Evolutionary conservation across 2,888 invertebrate species (phyloP), one percentile per base, ranked within the genome.

Genomic region (Ichneumoninae sp.): DNA sequence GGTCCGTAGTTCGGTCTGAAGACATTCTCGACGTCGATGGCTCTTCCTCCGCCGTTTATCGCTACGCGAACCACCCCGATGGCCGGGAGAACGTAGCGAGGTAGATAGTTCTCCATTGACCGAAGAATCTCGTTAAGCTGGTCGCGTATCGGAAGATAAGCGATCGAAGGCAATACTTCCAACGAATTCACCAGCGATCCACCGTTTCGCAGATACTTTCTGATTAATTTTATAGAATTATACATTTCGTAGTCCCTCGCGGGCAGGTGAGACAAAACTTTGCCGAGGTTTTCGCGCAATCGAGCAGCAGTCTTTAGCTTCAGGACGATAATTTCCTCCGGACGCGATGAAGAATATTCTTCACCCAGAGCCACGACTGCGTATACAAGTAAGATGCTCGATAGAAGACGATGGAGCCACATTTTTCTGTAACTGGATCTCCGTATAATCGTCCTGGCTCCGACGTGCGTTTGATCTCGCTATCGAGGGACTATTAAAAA

Each of bases 201-300:
- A 7, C 83, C 83, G 19, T 84, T 68, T 60, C 44, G 78, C 22
- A 84, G 65, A 26, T 84, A 84, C 33, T 84, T 68, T 7, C 60
- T 60, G 5, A 84, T 26, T 16, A 57, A 57, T 19, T 84, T 85
- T 50, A 85, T n/a, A 6, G 84, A 84, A 8, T 79, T 40, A 0
- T 50, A 19, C 30, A 84, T 44, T 47, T 84, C 84, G 44, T 84
- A 84, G 71, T 47, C 40, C 6, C 44, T 77, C 54, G 40, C 65
- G 33, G 84, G 83, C 3, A 84, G 33, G 8, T 66, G 33, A 7
- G 71, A 47, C 50, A 84, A 57, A 36, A 84, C 10, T 30, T 81
- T 85, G 5, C 40, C 75, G 4, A 85, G 22, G 44, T 85, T 85
- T 16, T 85, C 65, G 8, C 57, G 79, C 8, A 85, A 16, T 4